Conservation (phyloP, 2,888 invertebrate species). For the Drosophila algonquin region DNA sequence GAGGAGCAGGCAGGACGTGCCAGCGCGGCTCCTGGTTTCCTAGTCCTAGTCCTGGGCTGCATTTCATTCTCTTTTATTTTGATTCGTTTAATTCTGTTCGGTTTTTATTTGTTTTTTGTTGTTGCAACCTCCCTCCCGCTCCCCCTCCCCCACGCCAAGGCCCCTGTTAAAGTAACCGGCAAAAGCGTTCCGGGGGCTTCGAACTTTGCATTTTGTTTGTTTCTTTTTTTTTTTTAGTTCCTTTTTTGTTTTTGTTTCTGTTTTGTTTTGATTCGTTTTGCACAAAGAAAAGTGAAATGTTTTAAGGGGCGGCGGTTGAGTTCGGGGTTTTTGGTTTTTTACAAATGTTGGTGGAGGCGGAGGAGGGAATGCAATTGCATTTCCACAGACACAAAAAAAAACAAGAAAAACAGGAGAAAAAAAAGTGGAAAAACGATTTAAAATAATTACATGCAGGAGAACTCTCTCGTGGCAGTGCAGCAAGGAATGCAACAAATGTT, state of each 20-base stretch:
- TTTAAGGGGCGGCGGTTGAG: constrained; percentile 32
- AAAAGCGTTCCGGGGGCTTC: constrained; percentile 60
- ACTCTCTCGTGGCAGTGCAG: constrained; percentile 22
- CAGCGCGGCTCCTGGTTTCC: not conserved
- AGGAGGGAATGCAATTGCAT: constrained; percentile 43
- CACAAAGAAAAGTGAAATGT: constrained; percentile 76
- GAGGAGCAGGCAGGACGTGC: constrained; percentile 34
- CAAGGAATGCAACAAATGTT: constrained; percentile 13
- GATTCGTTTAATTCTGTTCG: constrained; percentile 43
- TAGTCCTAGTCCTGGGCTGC: constrained; percentile 35
- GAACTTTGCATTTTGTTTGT: constrained; percentile 60
- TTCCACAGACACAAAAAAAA: constrained; percentile 42
- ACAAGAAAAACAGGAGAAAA: constrained; percentile 7
- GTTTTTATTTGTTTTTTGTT: constrained; percentile 3
- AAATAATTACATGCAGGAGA: constrained; percentile 49
- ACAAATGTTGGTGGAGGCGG: constrained; percentile 19
- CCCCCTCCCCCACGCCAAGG: constrained; percentile 2
- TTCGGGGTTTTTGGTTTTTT: constrained; percentile 33
- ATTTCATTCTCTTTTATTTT: constrained; percentile 42
- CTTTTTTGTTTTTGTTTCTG: constrained; percentile 7
- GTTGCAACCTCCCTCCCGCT: not conserved
- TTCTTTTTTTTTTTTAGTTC: constrained; percentile 11
- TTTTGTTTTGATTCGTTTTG: constrained; percentile 35
- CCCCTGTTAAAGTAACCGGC: constrained; percentile 58
- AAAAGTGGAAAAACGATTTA: constrained; percentile 45